These are phyloP conservation scores for Dicrostonyx torquatus DNA, from an alignment of 2,797 vertebrate genomes.

Conservation along the genomic window DNA sequence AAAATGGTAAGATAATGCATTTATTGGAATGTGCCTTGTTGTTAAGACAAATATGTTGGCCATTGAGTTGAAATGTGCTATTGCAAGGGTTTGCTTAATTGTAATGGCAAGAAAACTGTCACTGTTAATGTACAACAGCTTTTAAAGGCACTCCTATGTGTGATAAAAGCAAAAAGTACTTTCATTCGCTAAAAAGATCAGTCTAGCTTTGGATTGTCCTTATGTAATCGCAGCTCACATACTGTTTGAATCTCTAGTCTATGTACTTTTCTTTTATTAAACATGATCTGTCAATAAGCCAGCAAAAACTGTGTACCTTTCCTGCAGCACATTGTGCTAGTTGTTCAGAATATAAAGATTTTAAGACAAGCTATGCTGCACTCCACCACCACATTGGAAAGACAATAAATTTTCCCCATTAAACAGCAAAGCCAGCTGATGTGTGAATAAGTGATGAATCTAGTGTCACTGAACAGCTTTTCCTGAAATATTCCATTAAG, in stretches of 20 bases:
- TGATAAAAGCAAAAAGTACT: slow-evolving; percentile 73
- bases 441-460: neutral
- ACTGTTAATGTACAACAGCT: slow-evolving; percentile 70
- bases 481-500: slow-evolving; percentile 33
- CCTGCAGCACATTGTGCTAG: neutral
- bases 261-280: slow-evolving; percentile 58
- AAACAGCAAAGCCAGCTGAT: neutral
- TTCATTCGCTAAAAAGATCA: slow-evolving; percentile 80
- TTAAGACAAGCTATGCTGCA: slow-evolving; percentile 3
- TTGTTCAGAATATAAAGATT: slow-evolving; percentile 1
- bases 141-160: slow-evolving; percentile 75
- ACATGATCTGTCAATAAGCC: slow-evolving; percentile 37
- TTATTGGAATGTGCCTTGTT: slow-evolving; percentile 55
- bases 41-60: slow-evolving; percentile 62
- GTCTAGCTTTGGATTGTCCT: slow-evolving; percentile 74
- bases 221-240: slow-evolving; percentile 63
- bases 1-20: slow-evolving; percentile 44
- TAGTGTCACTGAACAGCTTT: neutral
- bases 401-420: neutral
- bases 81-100: slow-evolving; percentile 71
- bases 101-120: slow-evolving; percentile 72
- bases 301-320: neutral
- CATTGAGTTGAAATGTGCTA: slow-evolving; percentile 59
- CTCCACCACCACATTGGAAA: neutral
- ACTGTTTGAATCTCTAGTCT: slow-evolving; percentile 51